Evolutionary conservation across 2,797 vertebrate species (phyloP), one percentile per base, ranked within the genome.

Genomic region (Galago senegalensis): DNA sequence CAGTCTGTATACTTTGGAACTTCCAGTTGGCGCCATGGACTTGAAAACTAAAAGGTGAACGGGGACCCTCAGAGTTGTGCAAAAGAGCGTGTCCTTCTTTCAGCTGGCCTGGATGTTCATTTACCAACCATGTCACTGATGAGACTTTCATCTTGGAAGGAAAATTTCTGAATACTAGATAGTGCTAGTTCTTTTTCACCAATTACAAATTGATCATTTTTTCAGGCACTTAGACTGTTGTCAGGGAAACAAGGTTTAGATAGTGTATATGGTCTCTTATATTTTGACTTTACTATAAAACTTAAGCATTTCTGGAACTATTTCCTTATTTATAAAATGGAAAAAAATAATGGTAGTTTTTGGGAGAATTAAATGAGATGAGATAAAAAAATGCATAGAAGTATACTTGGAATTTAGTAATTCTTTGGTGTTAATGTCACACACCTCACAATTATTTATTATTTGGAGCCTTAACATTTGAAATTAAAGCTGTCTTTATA

Each of bases 281-380:
- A 76, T 70, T 93, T 40, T 88, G 60, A 90, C 53, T 88, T 94
- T 91, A 27, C 40, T 87, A 9, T 91, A 87, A 90, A 90, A 46
- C 27, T 88, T 84, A 94, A 40, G 63, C 21, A 67, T 97, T 93
- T 80, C 49, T 92, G 63, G 60, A 84, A n/a, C 17, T 31, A 3
- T 88, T 85, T 85, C 18, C 58, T 37, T 92, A 83, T 90, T 93
- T 93, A 29, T 20, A 87, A 70, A 46, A 17, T 91, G 14, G 34
- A 27, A 93, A 93, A 92, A 92, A 58, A 82, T 75, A 72, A 53
- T 53, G 7, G 21, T 40, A 80, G 13, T 58, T 84, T 81, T 37
- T 31, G 25, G 56, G 40, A 61, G 23, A 79, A 79, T 94, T 77
- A 86, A 82, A 58, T 76, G 65, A 90, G 85, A 25, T 77, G 70